Conservation (phyloP, 1,140 invertebrate genomes). For the Neodiprion lecontei region DNA sequence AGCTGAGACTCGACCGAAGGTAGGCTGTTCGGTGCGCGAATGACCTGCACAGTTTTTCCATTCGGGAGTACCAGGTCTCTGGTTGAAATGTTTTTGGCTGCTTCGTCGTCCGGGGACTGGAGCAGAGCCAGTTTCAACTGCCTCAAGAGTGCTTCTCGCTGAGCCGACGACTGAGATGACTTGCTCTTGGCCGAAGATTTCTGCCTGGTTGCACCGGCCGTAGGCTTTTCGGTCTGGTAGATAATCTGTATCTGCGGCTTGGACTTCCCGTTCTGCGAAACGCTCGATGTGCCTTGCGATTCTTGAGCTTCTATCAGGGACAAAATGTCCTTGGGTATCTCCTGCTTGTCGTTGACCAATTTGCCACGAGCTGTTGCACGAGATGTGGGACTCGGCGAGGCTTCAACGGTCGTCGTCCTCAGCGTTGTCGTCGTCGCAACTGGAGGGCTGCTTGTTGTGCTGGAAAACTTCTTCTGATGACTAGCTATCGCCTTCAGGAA, state of each 20-base stretch:
- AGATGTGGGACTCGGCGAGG: background rate
- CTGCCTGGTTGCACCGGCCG: constrained; percentile 17
- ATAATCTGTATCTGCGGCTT: constrained; percentile 54
- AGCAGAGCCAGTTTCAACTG: constrained; percentile 75
- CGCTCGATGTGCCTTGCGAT: constrained; percentile 22
- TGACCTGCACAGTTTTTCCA: constrained; percentile 77
- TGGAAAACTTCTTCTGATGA: constrained; percentile 54
- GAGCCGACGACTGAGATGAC: constrained; percentile 44
- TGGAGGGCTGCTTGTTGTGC: background rate
- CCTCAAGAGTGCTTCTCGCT: constrained; percentile 69
- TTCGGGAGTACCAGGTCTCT: constrained; percentile 76
- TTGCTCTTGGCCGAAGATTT: constrained; percentile 17
- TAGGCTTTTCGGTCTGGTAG: constrained; percentile 53
- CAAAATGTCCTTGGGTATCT: constrained; percentile 47
- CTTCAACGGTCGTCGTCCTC: constrained; percentile 26
- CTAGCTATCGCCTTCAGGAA: constrained; percentile 57
- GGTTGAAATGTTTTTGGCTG: constrained; percentile 72
- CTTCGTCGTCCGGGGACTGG: constrained; percentile 69
- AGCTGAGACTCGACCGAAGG: constrained; percentile 34
- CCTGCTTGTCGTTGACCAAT: constrained; percentile 19
- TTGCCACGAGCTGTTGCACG: constrained; percentile 28
- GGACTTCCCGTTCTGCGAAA: constrained; percentile 38
- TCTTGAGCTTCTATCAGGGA: constrained; percentile 51
- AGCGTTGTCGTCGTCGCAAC: constrained; percentile 37
- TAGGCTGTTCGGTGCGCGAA: constrained; percentile 54